These are phyloP conservation scores for Leptinotarsa haldemani DNA, from an alignment of 2,888 invertebrate genomes.

Conservation along the genomic window DNA sequence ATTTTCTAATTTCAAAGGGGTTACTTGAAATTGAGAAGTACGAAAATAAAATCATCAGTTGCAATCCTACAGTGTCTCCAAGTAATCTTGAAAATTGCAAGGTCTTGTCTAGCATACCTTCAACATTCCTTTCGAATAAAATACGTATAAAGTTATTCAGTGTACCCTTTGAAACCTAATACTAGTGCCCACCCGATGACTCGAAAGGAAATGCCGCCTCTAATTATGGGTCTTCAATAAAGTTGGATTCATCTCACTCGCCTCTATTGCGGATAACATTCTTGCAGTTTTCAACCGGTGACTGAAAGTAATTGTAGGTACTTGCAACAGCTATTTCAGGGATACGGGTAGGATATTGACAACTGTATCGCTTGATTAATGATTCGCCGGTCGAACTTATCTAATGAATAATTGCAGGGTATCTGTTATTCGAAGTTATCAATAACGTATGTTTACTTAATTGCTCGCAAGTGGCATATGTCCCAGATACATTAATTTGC, in stretches of 20 bases:
- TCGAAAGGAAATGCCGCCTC: constrained; percentile 6
- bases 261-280: constrained; percentile 6
- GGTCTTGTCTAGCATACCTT: background rate
- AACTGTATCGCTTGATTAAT: constrained; percentile 34
- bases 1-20: no score
- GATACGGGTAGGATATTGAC: constrained; percentile 27
- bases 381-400: constrained; percentile 31
- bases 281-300: background rate
- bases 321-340: constrained; percentile 12
- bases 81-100: no score
- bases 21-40: no score
- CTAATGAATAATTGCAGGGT: constrained; percentile 30
- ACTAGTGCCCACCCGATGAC: background rate
- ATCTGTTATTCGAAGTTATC: constrained; percentile 35
- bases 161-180: background rate
- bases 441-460: constrained; percentile 37
- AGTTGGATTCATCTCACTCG: constrained; percentile 1
- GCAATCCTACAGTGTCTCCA: no score
- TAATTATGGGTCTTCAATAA: constrained; percentile 18
- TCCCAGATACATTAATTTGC: constrained; percentile 35
- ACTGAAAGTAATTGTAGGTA: constrained; percentile 15
- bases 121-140: background rate
- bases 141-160: background rate
- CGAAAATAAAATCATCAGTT: no score
- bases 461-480: constrained; percentile 38